These are phyloP conservation scores for Endotricha flammealis DNA, from an alignment of 2,888 invertebrate species.

Conservation along the genomic window DNA sequence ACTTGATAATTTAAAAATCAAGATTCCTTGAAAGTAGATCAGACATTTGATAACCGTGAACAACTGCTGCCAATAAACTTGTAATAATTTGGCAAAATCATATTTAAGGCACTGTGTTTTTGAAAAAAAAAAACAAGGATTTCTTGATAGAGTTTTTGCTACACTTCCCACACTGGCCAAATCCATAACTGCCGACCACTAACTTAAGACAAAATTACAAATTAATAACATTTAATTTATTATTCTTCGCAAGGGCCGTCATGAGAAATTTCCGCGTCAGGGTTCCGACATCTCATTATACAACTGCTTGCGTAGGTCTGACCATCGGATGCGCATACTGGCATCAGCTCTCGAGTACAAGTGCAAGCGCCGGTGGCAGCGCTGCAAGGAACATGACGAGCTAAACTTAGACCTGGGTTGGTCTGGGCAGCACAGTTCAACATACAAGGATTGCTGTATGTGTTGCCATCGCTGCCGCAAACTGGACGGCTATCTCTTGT, in stretches of 20 bases:
- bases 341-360: slow-evolving; percentile 30
- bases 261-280: slow-evolving; percentile 17
- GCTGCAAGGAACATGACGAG: slow-evolving; percentile 8
- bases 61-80: too few relatives aligned
- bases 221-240: background rate
- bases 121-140: too few relatives aligned
- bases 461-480: slow-evolving; percentile 21
- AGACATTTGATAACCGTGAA: too few relatives aligned
- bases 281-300: slow-evolving; percentile 70
- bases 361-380: slow-evolving; percentile 9
- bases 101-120: too few relatives aligned
- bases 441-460: slow-evolving; percentile 20
- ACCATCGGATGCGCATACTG: slow-evolving; percentile 34
- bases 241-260: slow-evolving; percentile 22
- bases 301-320: slow-evolving; percentile 83
- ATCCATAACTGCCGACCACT: too few relatives aligned
- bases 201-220: too few relatives aligned
- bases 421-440: slow-evolving; percentile 13
- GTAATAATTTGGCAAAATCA: too few relatives aligned
- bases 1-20: too few relatives aligned
- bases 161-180: too few relatives aligned
- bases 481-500: slow-evolving; percentile 16
- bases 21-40: too few relatives aligned
- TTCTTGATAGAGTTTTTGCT: too few relatives aligned
- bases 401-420: background rate